Evolutionary conservation across 2,797 vertebrate genomes (phyloP).

Genomic region (Onychomys torridus): DNA sequence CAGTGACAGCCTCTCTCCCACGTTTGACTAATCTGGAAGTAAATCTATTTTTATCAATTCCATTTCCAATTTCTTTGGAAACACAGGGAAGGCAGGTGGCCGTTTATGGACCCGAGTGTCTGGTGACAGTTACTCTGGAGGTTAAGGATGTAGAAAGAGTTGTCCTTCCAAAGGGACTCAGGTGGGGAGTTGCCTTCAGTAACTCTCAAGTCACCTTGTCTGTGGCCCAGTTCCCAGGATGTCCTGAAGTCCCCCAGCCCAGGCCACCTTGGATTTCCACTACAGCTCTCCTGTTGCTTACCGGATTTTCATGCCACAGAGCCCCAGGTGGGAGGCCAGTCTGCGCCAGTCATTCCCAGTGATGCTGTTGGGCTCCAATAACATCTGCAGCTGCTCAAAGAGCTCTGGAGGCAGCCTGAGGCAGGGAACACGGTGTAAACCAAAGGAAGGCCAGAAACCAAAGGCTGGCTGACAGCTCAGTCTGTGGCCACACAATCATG

Average conservation of each 20-base stretch:
- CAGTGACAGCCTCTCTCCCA: not conserved
- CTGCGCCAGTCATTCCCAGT: slow-evolving; percentile 65
- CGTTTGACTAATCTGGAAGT: not conserved
- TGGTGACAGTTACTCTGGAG: not conserved
- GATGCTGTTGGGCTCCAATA: slow-evolving; percentile 57
- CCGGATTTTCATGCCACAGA: slow-evolving; percentile 55
- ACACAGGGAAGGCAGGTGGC: not conserved
- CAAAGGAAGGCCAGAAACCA: not conserved
- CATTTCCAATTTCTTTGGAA: not conserved
- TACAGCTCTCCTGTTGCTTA: not conserved
- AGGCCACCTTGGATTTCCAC: not conserved
- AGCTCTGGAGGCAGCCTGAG: slow-evolving; percentile 58
- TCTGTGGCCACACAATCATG: not conserved
- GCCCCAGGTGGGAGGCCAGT: slow-evolving; percentile 62
- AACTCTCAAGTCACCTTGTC: not conserved
- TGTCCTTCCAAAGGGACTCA: not conserved
- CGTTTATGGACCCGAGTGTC: too few relatives aligned
- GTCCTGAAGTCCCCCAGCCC: not conserved
- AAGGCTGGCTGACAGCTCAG: not conserved
- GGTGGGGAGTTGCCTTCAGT: not conserved
- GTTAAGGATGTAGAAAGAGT: not conserved
- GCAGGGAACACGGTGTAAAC: not conserved
- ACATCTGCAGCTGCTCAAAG: slow-evolving; percentile 65
- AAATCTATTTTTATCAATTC: not conserved
- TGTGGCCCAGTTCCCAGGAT: not conserved